Percentiles rank a stretch among this genome's conserved stretches.
phyloP scores from a whole-genome alignment of 2,113 vertebrate genomes.

The Crypturellus undulatus region DNA sequence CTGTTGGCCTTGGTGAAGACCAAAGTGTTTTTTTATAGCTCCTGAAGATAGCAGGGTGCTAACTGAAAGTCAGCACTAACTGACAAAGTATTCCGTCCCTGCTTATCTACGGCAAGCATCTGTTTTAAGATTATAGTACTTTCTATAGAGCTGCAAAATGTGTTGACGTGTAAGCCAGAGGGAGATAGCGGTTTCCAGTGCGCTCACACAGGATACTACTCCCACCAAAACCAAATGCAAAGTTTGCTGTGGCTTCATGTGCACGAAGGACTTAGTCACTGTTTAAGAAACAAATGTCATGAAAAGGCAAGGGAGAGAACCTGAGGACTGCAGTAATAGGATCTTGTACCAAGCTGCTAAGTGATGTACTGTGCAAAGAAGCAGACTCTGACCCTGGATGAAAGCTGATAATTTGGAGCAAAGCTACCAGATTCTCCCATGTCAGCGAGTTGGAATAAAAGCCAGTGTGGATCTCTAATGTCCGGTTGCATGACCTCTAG shows the following conservation, averaged over 20 bases:
- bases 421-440: neutral
- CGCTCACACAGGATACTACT: neutral
- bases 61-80: neutral
- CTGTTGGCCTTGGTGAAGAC: neutral
- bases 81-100: neutral
- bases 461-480: neutral
- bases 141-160: constrained; percentile 10
- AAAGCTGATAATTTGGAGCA: neutral
- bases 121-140: constrained; percentile 7
- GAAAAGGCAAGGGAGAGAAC: neutral
- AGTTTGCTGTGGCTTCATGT: neutral
- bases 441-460: neutral
- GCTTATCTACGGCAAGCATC: constrained; percentile 27
- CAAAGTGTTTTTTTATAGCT: neutral
- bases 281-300: neutral
- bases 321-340: neutral
- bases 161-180: neutral
- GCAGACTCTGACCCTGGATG: neutral
- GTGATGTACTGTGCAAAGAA: neutral
- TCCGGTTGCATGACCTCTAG: neutral
- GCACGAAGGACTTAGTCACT: neutral
- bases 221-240: neutral
- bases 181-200: neutral
- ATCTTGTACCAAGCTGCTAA: neutral
- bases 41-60: neutral